phyloP scores from a whole-genome alignment of 1,140 invertebrate species.

The Drosophila persimilis region DNA sequence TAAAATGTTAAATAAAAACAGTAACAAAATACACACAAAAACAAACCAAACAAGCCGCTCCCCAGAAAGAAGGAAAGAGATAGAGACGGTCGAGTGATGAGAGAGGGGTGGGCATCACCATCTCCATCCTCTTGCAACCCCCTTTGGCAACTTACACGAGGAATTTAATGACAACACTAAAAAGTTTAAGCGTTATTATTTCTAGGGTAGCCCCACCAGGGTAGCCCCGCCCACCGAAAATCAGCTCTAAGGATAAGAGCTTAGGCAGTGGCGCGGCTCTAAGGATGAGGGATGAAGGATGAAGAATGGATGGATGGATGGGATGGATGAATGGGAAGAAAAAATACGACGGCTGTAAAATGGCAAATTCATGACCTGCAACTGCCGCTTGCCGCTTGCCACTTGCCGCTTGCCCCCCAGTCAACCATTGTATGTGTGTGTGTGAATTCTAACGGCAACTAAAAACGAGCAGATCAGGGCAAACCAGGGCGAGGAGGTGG shows the following conservation, averaged over 20 bases:
- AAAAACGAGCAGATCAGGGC: constrained; percentile 49
- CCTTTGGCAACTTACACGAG: constrained; percentile 77
- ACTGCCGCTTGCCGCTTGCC: constrained; percentile 46
- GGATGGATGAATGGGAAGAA: constrained; percentile 43
- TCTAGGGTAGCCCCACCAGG: constrained; percentile 73
- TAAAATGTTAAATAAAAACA: constrained; percentile 82
- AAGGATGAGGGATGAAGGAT: constrained; percentile 14
- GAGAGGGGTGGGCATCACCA: not conserved
- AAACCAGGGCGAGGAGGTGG: no score
- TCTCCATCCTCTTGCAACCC: constrained; percentile 11
- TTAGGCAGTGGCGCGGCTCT: constrained; percentile 34
- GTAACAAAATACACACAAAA: constrained; percentile 74
- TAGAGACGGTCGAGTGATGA: constrained; percentile 2
- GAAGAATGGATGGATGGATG: constrained; percentile 3
- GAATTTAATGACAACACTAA: constrained; percentile 83
- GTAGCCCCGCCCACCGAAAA: constrained; percentile 52
- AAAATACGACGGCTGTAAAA: constrained; percentile 83
- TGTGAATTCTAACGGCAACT: constrained; percentile 79
- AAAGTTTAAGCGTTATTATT: constrained; percentile 83
- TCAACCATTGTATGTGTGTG: constrained; percentile 18
- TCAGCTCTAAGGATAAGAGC: constrained; percentile 73
- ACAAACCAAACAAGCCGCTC: constrained; percentile 49
- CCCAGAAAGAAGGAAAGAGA: constrained; percentile 5
- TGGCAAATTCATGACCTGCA: constrained; percentile 83
- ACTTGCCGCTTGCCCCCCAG: not conserved